Base-by-base conservation (phyloP, 2,113 vertebrate species). In the Tangachromis dhanisi region DNA sequence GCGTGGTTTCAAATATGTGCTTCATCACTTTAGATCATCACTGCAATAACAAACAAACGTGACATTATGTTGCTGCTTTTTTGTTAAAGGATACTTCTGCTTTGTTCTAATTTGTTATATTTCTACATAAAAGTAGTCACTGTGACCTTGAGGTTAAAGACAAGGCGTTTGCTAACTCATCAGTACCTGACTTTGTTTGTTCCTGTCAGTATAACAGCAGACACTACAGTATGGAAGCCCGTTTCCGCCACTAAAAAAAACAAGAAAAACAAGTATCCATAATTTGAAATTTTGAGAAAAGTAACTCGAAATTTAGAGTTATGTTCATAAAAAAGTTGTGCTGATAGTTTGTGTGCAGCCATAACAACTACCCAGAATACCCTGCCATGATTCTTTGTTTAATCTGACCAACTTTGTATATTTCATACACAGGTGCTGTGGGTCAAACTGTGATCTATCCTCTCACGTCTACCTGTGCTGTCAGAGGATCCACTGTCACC, bases 51-150 rank as follows among this genome's bases (percentile, higher is more conserved):
- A 57, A 57, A 57, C 21, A 26, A 26, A 26, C 54, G 13, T 26
- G 12, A 57, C 4, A 0, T 26, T 51, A 19, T 51, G 17, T 51
- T 17, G 16, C 21, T 55, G 54, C 0, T 9, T n/a, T 53, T 53
- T n/a, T 53, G 49, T n/a, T n/a, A n/a, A 53, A 53, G 19, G 19
- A 53, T 13, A 4, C 7, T 13, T 0, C 51, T 53, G 51, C 51
- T 51, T n/a, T 51, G 17, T 24, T 55, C 9, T 55, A 24, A 55
- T 13, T 26, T 14, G 21, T 5, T 57, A 8, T 31, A 29, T 59
- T 59, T 59, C 26, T 53, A 53, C 51, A 54, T 2, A 6, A 54
- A 54, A 54, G 51, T 54, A 54, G 9, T 54, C 10, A 54, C 26
- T 31, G 9, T 9, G 26, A 16, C 26, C 51, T 21, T 21, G 51